Base-by-base conservation (phyloP, 2,797 vertebrate genomes). In the Argyrosomus regius region DNA sequence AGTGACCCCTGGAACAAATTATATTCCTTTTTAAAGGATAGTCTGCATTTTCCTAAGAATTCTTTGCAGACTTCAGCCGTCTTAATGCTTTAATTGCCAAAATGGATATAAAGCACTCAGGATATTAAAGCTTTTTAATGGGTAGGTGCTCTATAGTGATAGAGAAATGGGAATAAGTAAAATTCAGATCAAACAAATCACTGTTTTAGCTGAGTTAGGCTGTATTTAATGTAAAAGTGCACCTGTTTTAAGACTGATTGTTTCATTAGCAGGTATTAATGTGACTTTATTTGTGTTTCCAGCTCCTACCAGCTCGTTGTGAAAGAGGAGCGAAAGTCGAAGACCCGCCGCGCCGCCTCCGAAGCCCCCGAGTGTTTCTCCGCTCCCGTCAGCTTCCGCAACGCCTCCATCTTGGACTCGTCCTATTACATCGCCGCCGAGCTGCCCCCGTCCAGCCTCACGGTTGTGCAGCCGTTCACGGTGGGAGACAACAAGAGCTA, bases 401-500 rank as follows among this genome's bases (percentile, higher is more conserved):
- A 99, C 0, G 98, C 98, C 88, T 98, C 97, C 63, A 83, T 84
- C 41, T 87, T 97, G 24, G 96, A 98, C 89, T 98, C 97, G 0
- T 86, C 96, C 0, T 97, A 99, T 92, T 99, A 99, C 93, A 97
- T 98, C 24, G 98, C 98, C 0, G 98, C 98, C 0, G 98, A 99
- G 59, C 88, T 99, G 78, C 97, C 96, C 2, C 97, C 98, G 0
- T 91, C 96, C 89, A 97, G 96, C 87, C 95, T 99, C n/a, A 95
- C 96, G 0, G 95, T 96, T 52, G 97, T 96, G 0, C 97, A 97
- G 85, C 97, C 97, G 0, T 99, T 99, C 91, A 99, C 97, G 0
- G 97, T 99, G 77, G 98, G 98, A 0, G 98, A 99, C 95, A 98
- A 99, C 94, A 98, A 97, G 93, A 99, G 97, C 52, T 98, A 99